Percentiles rank a stretch among this genome's conserved stretches.
Evolutionary conservation across 2,888 invertebrate species (phyloP).

Genomic region (Asteroscopus sphinx): DNA sequence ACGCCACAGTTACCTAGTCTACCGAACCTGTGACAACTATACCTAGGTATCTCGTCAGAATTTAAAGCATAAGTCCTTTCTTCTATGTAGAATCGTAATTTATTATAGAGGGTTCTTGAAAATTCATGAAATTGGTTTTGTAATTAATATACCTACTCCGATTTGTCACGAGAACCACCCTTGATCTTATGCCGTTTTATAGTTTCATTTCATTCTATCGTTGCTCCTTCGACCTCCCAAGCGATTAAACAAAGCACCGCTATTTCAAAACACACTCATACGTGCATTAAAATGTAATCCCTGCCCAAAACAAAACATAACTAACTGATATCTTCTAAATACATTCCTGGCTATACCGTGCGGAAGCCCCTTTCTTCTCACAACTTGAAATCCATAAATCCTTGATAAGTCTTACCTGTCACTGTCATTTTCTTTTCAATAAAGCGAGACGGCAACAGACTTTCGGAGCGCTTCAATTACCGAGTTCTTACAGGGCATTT

Average conservation of each 20-base stretch:
- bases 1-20: too few relatives aligned
- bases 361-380: conserved; percentile 28
- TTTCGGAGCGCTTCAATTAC: conserved; percentile 43
- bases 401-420: conserved; percentile 54
- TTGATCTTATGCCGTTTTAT: too few relatives aligned
- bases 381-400: conserved; percentile 54
- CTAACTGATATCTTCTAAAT: conserved; percentile 12
- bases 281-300: conserved; percentile 24
- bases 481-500: conserved; percentile 29
- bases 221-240: background rate
- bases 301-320: conserved; percentile 25
- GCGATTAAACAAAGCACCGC: background rate
- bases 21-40: too few relatives aligned
- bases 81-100: too few relatives aligned
- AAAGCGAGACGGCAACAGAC: conserved; percentile 47
- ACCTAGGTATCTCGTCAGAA: too few relatives aligned
- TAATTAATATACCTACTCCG: too few relatives aligned
- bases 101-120: too few relatives aligned
- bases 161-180: too few relatives aligned
- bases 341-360: conserved; percentile 2
- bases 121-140: too few relatives aligned
- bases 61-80: too few relatives aligned
- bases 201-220: too few relatives aligned
- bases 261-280: conserved; percentile 4
- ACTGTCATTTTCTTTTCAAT: conserved; percentile 50